phyloP scores from a whole-genome alignment of 2,113 vertebrate genomes.

The Edolisoma coerulescens region DNA sequence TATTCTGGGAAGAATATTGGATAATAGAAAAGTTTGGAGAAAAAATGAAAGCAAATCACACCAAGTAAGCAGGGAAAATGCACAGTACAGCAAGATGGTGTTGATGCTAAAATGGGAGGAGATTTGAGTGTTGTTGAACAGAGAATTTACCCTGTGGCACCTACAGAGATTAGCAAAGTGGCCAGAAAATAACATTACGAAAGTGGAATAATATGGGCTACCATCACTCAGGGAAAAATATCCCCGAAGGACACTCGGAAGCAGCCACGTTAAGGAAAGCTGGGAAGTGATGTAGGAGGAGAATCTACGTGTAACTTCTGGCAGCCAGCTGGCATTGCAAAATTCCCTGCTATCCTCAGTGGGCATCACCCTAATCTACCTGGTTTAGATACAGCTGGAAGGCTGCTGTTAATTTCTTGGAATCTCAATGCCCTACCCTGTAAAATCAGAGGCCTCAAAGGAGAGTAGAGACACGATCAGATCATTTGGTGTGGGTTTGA shows the following conservation, averaged over 20 bases:
- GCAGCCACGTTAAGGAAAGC: neutral
- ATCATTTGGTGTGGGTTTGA: neutral
- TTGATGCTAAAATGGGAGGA: neutral
- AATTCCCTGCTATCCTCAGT: neutral
- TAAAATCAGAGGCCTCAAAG: constrained; percentile 5
- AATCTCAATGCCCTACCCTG: neutral
- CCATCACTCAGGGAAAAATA: neutral
- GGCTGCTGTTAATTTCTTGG: neutral
- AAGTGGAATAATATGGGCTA: neutral
- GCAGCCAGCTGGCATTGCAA: neutral
- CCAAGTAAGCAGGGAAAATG: neutral
- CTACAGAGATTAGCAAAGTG: neutral
- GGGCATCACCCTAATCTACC: neutral
- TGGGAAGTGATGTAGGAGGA: neutral
- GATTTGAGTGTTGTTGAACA: neutral
- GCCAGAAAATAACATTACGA: neutral
- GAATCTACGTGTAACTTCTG: neutral
- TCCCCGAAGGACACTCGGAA: neutral
- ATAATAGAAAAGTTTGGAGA: neutral
- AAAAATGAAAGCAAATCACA: neutral
- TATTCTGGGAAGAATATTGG: neutral
- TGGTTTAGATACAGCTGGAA: neutral
- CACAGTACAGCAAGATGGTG: neutral
- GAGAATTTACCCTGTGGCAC: neutral
- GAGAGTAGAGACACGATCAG: neutral